Evolutionary conservation across 2,113 vertebrate genomes (phyloP), one percentile per base, ranked within the genome.

Genomic region (Panurus biarmicus): DNA sequence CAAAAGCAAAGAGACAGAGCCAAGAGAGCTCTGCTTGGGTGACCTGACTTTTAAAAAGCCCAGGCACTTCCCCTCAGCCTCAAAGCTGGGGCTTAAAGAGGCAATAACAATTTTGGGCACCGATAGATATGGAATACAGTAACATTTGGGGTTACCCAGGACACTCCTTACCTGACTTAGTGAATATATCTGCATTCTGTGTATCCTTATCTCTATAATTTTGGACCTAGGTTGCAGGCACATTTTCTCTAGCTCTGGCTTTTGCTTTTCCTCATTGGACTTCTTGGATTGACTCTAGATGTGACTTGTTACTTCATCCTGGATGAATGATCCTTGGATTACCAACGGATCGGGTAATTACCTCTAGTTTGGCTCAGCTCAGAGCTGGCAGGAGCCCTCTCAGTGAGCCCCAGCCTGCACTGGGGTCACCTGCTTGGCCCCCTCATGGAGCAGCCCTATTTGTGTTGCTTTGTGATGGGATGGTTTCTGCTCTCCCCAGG

Each of bases 41-140:
- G 10, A 66, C 15, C 2, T 0, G 1, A 16, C 35, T 11, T 66
- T 35, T 22, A 8, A 75, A 58, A 66, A n/a, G 7, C 9, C 6
- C 4, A 19, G 31, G 9, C 21, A 58, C 7, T 24, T 22, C 11
- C 9, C 10, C 13, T 84, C 10, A 50, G 21, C 8, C 25, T 21
- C 1, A 1, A 40, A 6, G 7, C 17, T 66, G 21, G 19, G 11
- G 18, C 31, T 58, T 50, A 26, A 21, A 36, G 14, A 58, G 21
- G 44, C 13, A 50, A 28, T 35, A 50, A 31, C 20, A 31, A 25
- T 50, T 50, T 35, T 58, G 25, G 25, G 26, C 26, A 36, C 17
- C 33, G 33, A 51, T 12, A 42, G 21, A 58, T 29, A 4, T 33
- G 11, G 36, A 51, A 76, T 51, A 25, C 14, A 14, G 7, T 17